A percentile compares a stretch with the other conserved stretches of the same genome.
Evolutionary conservation across 2,888 invertebrate genomes (phyloP).

Genomic region (Ectemnius continuus): DNA sequence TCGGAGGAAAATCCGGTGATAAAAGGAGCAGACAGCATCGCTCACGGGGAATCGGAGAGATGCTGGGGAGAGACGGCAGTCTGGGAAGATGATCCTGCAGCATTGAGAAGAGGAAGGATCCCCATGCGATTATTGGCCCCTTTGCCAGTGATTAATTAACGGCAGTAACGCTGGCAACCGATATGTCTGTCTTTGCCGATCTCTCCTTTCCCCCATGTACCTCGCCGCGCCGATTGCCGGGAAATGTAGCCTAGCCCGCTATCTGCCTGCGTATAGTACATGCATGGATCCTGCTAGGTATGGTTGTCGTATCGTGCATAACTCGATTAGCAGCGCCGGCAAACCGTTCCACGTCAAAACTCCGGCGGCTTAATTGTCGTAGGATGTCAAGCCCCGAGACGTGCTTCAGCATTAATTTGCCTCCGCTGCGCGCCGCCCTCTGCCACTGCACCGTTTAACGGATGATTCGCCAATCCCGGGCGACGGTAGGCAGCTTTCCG

Average conservation of each 20-base stretch:
- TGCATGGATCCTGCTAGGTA: background rate
- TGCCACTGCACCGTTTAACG: background rate
- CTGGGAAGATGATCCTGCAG: slow-evolving; percentile 53
- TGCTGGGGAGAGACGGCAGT: slow-evolving; percentile 11
- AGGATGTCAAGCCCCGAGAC: slow-evolving; percentile 30
- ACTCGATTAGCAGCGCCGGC: slow-evolving; percentile 25
- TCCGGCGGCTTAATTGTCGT: slow-evolving; percentile 44
- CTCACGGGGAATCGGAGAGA: background rate
- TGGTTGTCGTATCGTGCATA: slow-evolving; percentile 22
- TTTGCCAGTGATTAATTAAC: slow-evolving; percentile 63
- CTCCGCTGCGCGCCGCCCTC: slow-evolving; percentile 21
- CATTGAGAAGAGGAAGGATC: slow-evolving; percentile 43
- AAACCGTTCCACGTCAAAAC: slow-evolving; percentile 36
- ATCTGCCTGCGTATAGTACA: background rate
- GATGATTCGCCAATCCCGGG: slow-evolving; percentile 4
- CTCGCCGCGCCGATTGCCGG: background rate
- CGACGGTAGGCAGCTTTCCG: background rate
- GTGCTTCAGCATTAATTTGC: slow-evolving; percentile 35
- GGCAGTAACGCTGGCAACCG: slow-evolving; percentile 15
- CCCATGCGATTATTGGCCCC: slow-evolving; percentile 57
- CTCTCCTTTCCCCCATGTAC: background rate
- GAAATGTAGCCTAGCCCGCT: background rate
- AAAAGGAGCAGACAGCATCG: background rate
- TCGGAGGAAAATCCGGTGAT: slow-evolving; percentile 19
- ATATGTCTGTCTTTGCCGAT: slow-evolving; percentile 15